Base-by-base conservation (phyloP, 2,797 vertebrate species). In the Sparus aurata region DNA sequence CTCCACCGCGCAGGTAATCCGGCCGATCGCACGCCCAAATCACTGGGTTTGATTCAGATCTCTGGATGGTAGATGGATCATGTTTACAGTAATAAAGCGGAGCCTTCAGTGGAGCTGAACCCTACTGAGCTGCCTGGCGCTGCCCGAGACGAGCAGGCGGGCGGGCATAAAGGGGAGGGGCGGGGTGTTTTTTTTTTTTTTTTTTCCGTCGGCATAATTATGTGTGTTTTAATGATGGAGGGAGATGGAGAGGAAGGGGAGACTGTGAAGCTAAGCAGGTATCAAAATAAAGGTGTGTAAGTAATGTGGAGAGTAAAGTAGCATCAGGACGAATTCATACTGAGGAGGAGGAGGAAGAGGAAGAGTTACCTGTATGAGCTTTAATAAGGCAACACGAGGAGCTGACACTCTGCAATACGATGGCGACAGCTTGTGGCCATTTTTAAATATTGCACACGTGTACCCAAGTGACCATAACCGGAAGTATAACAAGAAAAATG, bases 151-250 rank as follows among this genome's bases (percentile, higher is more conserved):
- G 11, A 73, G 23, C 25, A 73, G 68, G 49, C 71, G n/a, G 68
- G 57, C 73, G 17, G 30, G 30, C 15, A 3, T 91, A 89, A 93
- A 93, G 90, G 88, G 91, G 91, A 91, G 89, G 75, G 88, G 79
- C 85, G 2, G 0, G 6, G 1, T 1, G 3, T 15, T 49, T 59
- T 17, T 30, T 49, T n/a, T 4, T 27, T 2, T 64, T 63, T 59
- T 34, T 30, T 71, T 83, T 77, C 0, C n/a, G 85, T 93, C 85
- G 85, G 87, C 90, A 53, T 50, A 91, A 63, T 46, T 25, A 49
- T 47, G 30, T 16, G 38, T 23, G 61, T 41, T 45, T 62, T 27
- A 20, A 41, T 15, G n/a, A 30, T 2, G 55, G 43, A 7, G n/a
- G 7, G 7, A 38, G 50, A 52, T 27, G 38, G 11, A n/a, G 52